Conservation (phyloP, 2,888 invertebrate species). For the Pammene aurita region DNA sequence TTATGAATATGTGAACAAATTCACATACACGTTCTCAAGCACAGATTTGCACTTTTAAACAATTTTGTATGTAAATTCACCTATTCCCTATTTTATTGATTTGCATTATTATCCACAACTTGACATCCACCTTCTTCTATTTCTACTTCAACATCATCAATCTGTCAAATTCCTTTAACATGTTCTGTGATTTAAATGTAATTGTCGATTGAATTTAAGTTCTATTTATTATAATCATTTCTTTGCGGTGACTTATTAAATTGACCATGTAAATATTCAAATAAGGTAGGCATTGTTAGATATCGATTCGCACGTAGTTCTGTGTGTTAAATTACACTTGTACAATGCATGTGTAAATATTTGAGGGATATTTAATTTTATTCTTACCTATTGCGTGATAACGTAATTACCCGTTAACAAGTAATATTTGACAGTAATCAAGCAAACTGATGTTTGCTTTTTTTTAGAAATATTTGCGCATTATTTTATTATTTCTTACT, state of each 20-base stretch:
- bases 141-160: conserved; percentile 26
- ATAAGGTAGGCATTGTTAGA: conserved; percentile 52
- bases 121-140: conserved; percentile 20
- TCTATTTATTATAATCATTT: conserved; percentile 44
- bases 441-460: too few relatives aligned
- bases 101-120: conserved; percentile 26
- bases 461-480: too few relatives aligned
- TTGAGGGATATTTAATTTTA: not conserved
- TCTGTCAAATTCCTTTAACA: conserved; percentile 14
- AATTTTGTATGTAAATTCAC: conserved; percentile 29
- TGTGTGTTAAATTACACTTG: conserved; percentile 22
- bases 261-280: conserved; percentile 76
- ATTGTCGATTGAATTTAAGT: conserved; percentile 38
- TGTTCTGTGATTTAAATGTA: conserved; percentile 32
- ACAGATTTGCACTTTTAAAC: conserved; percentile 8
- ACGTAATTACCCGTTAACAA: not conserved
- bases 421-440: too few relatives aligned
- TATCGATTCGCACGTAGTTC: conserved; percentile 45
- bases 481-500: too few relatives aligned
- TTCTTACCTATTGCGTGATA: not conserved
- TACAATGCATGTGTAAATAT: conserved; percentile 20
- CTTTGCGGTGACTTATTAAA: conserved; percentile 69
- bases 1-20: conserved; percentile 36
- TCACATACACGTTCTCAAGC: conserved; percentile 35
- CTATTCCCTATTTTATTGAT: conserved; percentile 8